Evolutionary conservation across 1,140 invertebrate genomes (phyloP), one percentile per base, ranked within the genome.

Genomic region (Melanaphis sacchari): DNA sequence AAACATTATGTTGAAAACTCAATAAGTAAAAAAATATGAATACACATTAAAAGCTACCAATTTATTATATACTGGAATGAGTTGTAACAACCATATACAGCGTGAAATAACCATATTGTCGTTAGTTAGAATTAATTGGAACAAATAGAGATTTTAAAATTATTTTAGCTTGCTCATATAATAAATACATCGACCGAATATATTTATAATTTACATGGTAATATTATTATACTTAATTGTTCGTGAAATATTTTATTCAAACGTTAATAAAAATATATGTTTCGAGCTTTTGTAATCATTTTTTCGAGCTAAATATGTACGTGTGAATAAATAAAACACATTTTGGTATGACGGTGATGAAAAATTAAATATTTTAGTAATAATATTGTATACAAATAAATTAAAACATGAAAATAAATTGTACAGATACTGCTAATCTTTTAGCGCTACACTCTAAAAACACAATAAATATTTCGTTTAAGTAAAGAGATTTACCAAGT

Each of bases 181-280:
- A 66, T 11, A n/a, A 76, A 66, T n/a, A 76, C n/a, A 76, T 76
- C n/a, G 4, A 76, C 59, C n/a, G 31, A 76, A n/a, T 76, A 18
- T 5, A 76, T 76, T n/a, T n/a, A 76, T 15, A 76, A 18, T 76
- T n/a, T 76, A 76, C 15, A 76, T 7, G 3, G 31, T n/a, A 18
- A 40, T 84, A 84, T 40, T 82, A 40, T 84, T 26, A 11, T 40
- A 26, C 24, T 84, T 84, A 41, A 84, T 84, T 84, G 41, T 2
- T 84, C 82, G 82, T 41, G 38, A 40, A 40, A 84, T 84, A 84
- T 84, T 84, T 84, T 84, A 84, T 84, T 84, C 24, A 84, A 82
- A 84, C 40, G 24, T 41, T 84, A 40, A 40, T 84, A 22, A 40
- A 40, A 40, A 84, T 84, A 2, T 41, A 84, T 11, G 82, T 41